phyloP scores from a whole-genome alignment of 2,113 vertebrate species.

The Anoura caudifer region DNA sequence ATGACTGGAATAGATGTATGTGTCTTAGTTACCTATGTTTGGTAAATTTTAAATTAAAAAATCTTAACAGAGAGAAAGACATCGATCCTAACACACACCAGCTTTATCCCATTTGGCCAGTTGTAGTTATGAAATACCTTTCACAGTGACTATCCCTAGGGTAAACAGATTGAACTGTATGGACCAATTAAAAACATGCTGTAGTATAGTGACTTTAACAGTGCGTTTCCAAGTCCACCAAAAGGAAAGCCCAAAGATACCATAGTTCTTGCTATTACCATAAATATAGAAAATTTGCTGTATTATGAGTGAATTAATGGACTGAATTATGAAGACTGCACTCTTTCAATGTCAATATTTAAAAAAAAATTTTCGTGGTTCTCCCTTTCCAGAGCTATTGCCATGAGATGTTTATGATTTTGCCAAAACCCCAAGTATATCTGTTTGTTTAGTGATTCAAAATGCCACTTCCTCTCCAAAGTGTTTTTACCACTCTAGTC shows the following conservation, averaged over 20 bases:
- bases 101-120: not conserved
- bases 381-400: not conserved
- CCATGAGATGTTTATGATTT: not conserved
- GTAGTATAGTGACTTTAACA: fast-evolving
- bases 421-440: not conserved
- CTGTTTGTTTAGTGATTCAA: not conserved
- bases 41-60: constrained; percentile 36
- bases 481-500: not conserved
- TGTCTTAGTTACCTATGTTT: constrained; percentile 43
- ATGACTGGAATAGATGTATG: constrained; percentile 43
- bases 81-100: not conserved
- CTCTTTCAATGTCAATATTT: not conserved
- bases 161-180: not conserved
- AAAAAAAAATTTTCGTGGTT: not conserved
- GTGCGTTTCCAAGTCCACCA: not conserved
- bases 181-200: not conserved
- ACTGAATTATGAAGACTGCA: not conserved
- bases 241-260: constrained; percentile 27
- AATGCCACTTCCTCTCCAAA: not conserved
- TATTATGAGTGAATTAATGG: not conserved
- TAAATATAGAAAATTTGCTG: not conserved
- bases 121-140: not conserved
- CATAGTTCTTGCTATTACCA: not conserved
- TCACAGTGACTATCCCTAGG: not conserved
- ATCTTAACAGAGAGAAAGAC: not conserved